Conservation (phyloP, 2,113 vertebrate species). For the Echinops telfairi region DNA sequence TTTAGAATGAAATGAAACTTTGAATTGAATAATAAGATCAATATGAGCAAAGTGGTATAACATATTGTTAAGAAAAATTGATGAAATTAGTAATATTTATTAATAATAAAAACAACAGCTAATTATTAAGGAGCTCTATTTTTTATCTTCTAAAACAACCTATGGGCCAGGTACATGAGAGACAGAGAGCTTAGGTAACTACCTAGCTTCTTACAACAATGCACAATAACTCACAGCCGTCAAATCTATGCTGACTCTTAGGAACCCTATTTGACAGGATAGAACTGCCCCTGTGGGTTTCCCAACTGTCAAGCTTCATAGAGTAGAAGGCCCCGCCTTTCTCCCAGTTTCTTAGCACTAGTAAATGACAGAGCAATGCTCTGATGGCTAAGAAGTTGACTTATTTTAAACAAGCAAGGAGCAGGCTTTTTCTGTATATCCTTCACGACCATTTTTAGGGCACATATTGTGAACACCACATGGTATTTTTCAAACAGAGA, state of each 20-base stretch:
- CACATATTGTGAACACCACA: background rate
- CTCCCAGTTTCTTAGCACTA: background rate
- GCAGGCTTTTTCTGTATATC: background rate
- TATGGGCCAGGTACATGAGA: background rate
- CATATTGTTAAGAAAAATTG: background rate
- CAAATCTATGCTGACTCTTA: too few species aligned
- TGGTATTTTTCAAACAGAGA: background rate
- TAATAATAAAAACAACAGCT: background rate
- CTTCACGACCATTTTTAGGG: slow-evolving; percentile 22
- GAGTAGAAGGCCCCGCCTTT: too few species aligned
- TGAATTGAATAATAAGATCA: background rate
- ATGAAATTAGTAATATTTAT: background rate
- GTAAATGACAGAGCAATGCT: background rate
- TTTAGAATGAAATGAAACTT: background rate
- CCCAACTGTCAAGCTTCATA: too few species aligned
- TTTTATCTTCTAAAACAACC: background rate
- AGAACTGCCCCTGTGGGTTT: too few species aligned
- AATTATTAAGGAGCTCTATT: too few species aligned
- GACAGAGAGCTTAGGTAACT: background rate
- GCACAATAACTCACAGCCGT: too few species aligned
- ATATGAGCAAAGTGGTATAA: background rate
- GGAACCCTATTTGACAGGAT: too few species aligned
- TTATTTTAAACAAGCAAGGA: background rate
- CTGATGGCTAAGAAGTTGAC: background rate
- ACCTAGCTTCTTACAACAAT: too few species aligned